These are phyloP conservation scores for Lepus townsendii DNA, from an alignment of 2,797 vertebrate genomes.

Conservation along the genomic window DNA sequence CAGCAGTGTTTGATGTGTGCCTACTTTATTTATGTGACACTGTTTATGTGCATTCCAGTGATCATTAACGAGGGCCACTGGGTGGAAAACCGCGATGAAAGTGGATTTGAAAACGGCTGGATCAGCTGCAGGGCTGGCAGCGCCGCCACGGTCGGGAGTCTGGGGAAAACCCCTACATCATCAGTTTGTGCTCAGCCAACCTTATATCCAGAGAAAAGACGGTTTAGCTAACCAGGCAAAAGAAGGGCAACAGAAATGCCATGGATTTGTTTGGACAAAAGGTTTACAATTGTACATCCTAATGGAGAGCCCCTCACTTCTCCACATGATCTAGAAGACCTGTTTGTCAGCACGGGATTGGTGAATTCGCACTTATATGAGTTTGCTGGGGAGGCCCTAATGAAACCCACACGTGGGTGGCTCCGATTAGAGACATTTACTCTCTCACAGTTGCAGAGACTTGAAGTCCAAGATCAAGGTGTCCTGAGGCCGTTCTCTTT, in stretches of 20 bases:
- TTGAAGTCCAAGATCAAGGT: not conserved
- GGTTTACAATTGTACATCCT: not conserved
- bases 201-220: conserved; percentile 80
- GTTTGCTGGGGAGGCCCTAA: not conserved
- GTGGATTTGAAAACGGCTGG: conserved; percentile 87
- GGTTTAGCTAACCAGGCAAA: conserved; percentile 77
- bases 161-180: conserved; percentile 79
- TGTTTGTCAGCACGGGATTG: not conserved
- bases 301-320: not conserved
- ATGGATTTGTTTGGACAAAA: not conserved
- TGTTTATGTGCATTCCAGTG: conserved; percentile 46
- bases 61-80: conserved; percentile 57
- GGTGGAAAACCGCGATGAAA: conserved; percentile 73
- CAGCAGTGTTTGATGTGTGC: conserved; percentile 16
- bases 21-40: conserved; percentile 23
- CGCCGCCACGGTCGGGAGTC: conserved; percentile 62
- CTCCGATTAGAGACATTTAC: not conserved
- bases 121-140: conserved; percentile 83
- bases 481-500: not conserved
- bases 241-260: not conserved
- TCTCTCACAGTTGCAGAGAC: not conserved
- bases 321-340: not conserved
- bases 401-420: not conserved
- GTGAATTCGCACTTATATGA: not conserved
- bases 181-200: conserved; percentile 84